Evolutionary conservation across 2,888 invertebrate genomes (phyloP).

Genomic region (Nasonia oneida): DNA sequence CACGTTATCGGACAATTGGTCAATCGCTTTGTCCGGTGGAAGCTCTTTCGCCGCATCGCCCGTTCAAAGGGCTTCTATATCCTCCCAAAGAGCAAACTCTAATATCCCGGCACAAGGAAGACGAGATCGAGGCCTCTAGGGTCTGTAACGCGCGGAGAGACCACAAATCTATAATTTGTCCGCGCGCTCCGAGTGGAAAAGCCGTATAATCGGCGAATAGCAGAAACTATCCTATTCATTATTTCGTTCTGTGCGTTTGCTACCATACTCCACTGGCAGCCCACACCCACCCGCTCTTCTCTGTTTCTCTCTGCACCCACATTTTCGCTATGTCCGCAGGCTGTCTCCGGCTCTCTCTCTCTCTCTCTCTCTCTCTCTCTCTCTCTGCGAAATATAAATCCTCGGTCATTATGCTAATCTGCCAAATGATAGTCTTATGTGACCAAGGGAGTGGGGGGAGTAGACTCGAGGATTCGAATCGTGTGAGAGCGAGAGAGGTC

Average conservation of each 20-base stretch:
- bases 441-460: not conserved
- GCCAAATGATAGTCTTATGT: slow-evolving; percentile 71
- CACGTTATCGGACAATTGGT: not conserved
- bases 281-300: slow-evolving; percentile 42
- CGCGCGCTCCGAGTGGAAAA: slow-evolving; percentile 66
- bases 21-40: slow-evolving; percentile 1
- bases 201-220: slow-evolving; percentile 79
- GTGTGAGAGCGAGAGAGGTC: slow-evolving; percentile 50
- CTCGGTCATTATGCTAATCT: slow-evolving; percentile 79
- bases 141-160: slow-evolving; percentile 52
- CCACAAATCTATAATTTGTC: slow-evolving; percentile 78
- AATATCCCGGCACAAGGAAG: not conserved
- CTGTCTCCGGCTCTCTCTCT: slow-evolving; percentile 59
- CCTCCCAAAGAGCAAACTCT: not conserved
- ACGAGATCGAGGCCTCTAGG: slow-evolving; percentile 40
- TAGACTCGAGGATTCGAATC: slow-evolving; percentile 17
- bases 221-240: slow-evolving; percentile 79
- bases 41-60: not conserved
- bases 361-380: not conserved
- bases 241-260: slow-evolving; percentile 78
- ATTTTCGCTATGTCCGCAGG: slow-evolving; percentile 32
- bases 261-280: slow-evolving; percentile 69
- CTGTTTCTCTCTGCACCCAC: not conserved
- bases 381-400: slow-evolving; percentile 73
- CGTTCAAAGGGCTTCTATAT: not conserved